Evolutionary conservation across 1,140 invertebrate genomes (phyloP).

Genomic region (Alviniconcha marisindica): DNA sequence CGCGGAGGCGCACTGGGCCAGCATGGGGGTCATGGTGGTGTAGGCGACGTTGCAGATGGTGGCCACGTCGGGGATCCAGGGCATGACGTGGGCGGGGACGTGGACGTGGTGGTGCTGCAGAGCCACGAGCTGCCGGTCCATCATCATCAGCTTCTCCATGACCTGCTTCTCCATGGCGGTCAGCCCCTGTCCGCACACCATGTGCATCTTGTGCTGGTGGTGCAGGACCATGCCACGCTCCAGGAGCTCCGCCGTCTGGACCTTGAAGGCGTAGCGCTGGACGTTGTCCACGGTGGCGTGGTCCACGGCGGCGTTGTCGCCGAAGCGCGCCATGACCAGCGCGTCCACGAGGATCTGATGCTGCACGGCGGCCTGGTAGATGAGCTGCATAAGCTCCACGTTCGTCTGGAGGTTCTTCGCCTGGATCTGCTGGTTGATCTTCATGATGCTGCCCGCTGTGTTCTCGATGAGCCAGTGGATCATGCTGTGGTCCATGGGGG

Average conservation of each 20-base stretch:
- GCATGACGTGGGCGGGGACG: not conserved
- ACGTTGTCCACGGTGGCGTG: not conserved
- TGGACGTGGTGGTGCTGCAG: conserved; percentile 1
- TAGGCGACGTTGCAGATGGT: not conserved
- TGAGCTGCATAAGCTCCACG: not conserved
- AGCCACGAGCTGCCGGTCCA: not conserved
- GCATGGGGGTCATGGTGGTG: not conserved
- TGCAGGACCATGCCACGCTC: not conserved
- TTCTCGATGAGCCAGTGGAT: not conserved
- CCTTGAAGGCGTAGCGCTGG: conserved; percentile 5
- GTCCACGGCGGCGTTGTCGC: not conserved
- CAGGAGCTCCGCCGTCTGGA: conserved; percentile 18
- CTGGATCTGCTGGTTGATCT: not conserved
- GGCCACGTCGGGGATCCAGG: not conserved
- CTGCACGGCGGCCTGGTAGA: not conserved
- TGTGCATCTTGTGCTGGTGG: not conserved
- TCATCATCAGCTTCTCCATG: not conserved
- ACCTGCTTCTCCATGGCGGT: not conserved
- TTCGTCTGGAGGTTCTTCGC: not conserved
- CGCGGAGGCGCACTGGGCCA: not conserved
- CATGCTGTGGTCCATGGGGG: not conserved
- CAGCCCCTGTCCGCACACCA: not conserved
- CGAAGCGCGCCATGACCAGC: not conserved
- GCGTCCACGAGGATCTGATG: not conserved
- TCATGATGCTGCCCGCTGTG: not conserved